phyloP scores from a whole-genome alignment of 2,113 vertebrate genomes.

The Barnardius zonarius region DNA sequence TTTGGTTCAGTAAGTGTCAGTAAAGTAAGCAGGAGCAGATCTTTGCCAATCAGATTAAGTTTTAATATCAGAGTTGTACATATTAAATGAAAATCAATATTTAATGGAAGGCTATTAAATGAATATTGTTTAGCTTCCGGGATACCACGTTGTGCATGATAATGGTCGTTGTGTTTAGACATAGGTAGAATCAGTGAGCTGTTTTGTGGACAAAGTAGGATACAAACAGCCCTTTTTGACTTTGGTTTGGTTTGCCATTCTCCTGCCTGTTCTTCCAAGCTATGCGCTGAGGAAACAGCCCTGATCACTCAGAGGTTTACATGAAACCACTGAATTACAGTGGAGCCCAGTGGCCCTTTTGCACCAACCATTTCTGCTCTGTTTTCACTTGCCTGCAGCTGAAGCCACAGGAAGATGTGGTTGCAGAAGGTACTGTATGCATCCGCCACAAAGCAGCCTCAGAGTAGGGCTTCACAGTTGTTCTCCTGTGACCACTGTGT shows the following conservation, averaged over 20 bases:
- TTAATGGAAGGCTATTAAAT: neutral
- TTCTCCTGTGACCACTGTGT: accelerated
- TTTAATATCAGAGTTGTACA: neutral
- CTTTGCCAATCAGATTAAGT: neutral
- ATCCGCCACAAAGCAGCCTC: accelerated
- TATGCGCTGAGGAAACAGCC: neutral
- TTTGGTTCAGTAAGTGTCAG: neutral
- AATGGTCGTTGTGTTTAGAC: accelerated
- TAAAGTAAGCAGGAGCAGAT: neutral
- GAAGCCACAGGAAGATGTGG: neutral
- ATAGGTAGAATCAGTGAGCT: neutral
- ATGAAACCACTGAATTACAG: neutral
- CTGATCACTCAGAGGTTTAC: neutral
- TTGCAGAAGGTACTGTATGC: neutral
- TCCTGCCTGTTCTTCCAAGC: neutral
- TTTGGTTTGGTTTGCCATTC: neutral
- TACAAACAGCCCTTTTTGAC: neutral
- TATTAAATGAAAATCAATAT: neutral
- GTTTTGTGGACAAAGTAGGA: neutral
- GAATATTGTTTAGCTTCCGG: neutral
- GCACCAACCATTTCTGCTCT: neutral
- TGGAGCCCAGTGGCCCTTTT: neutral
- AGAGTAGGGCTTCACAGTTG: neutral
- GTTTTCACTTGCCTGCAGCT: neutral
- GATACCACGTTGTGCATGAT: accelerated